phyloP scores from a whole-genome alignment of 2,113 vertebrate genomes.

The Heloderma charlesbogerti region DNA sequence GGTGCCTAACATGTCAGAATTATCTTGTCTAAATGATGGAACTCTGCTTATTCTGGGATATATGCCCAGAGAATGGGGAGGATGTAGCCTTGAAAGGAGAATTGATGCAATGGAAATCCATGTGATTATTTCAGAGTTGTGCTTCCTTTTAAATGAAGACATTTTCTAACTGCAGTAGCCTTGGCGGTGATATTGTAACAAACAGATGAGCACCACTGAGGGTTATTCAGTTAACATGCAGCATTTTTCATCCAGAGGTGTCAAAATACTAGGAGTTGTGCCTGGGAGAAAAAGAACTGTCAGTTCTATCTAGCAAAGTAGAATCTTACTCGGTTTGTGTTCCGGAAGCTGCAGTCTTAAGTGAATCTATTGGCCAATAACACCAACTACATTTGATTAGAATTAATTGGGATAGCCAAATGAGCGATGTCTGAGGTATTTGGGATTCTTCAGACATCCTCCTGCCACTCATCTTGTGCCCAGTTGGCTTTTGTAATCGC shows the following conservation, averaged over 20 bases:
- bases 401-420: no score
- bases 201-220: not conserved
- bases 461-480: no score
- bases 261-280: not conserved
- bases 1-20: not conserved
- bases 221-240: not conserved
- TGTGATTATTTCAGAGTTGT: not conserved
- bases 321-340: not conserved
- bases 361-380: not conserved
- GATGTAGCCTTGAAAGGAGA: slow-evolving; percentile 19
- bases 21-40: not conserved
- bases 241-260: not conserved
- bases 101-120: not conserved
- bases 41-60: slow-evolving; percentile 13
- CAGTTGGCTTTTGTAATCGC: no score
- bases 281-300: not conserved
- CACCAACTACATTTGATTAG: no score
- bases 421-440: no score
- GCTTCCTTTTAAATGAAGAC: not conserved
- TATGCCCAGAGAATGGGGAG: not conserved
- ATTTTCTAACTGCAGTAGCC: not conserved
- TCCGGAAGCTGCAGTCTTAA: not conserved
- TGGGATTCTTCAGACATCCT: no score
- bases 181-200: not conserved
- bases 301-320: not conserved